Evolutionary conservation across 2,113 vertebrate species (phyloP), one percentile per base, ranked within the genome.

Genomic region (Siniperca chuatsi): DNA sequence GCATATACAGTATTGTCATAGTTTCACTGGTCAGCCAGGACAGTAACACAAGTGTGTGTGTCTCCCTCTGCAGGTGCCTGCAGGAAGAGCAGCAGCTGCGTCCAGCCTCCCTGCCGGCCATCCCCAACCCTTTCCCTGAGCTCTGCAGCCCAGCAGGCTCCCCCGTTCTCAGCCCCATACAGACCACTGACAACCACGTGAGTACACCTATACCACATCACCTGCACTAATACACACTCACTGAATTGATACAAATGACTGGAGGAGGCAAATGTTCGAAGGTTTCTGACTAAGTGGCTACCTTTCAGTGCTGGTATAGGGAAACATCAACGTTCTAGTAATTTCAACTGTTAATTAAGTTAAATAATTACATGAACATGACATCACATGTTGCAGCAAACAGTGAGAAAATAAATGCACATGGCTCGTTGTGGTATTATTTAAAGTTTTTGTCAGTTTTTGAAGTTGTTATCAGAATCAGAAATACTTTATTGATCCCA

Each of bases 91-190:
- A 97, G 15, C 96, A 96, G 73, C 96, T 97, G 66, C 96, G 97
- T 86, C 98, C 98, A 0, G 98, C 97, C 0, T 99, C 98, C 13
- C 93, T 99, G 93, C 98, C 98, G 0, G 97, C 98, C 84, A 99
- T 99, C 87, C 97, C 97, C 64, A 99, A 99, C 89, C 98, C 98
- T 3, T 99, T 99, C 87, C 98, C 98, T 12, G 98, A 99, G 92
- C 97, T 99, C 54, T 97, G 97, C 86, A 97, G 97, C 55, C 96
- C 97, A 0, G 92, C 96, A 23, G 97, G 96, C 82, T 97, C 98
- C 60, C 97, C 98, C 13, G 91, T 96, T n/a, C 95, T 97, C 89
- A 92, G 96, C 78, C 93, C 97, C 78, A 95, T 91, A 87, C 97
- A 97, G 92, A 93, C 94, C 58, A 84, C 93, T 2, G 93, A 94